Percentiles rank a stretch among this genome's conserved stretches.
Evolutionary conservation across 2,113 vertebrate species (phyloP).

Genomic region (Strigops habroptila): DNA sequence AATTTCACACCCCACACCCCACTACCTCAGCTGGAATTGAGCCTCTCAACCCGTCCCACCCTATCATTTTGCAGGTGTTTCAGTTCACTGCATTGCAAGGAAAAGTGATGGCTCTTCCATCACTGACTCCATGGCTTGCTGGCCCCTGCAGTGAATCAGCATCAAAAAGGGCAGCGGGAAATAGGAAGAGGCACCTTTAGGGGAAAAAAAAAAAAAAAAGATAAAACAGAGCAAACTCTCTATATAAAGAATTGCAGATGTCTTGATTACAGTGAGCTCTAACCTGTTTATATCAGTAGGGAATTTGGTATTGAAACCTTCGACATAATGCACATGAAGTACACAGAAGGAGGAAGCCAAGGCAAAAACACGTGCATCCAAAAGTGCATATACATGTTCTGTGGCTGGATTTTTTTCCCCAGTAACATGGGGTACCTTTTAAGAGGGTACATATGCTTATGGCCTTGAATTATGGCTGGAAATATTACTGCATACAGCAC

Average conservation of each 20-base stretch:
- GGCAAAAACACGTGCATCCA: accelerated
- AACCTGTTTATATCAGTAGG: neutral
- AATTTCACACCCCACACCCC: neutral
- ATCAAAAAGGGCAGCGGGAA: neutral
- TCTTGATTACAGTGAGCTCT: neutral
- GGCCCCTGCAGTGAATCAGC: neutral
- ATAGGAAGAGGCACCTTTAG: neutral
- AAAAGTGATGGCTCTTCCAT: neutral
- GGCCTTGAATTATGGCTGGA: neutral
- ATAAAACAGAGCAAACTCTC: neutral
- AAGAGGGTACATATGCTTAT: neutral
- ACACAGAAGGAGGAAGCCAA: accelerated
- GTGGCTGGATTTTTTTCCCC: neutral
- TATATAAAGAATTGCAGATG: neutral
- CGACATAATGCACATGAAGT: neutral
- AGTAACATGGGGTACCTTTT: accelerated
- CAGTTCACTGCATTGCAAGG: neutral
- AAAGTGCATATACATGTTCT: neutral
- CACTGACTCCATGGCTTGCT: neutral
- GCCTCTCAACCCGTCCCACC: neutral
- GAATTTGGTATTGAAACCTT: neutral
- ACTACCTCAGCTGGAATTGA: neutral
- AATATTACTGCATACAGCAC: neutral
- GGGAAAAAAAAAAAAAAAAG: neutral
- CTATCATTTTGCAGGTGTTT: neutral